Evolutionary conservation across 2,113 vertebrate species (phyloP).

Genomic region (Synchiropus splendidus): DNA sequence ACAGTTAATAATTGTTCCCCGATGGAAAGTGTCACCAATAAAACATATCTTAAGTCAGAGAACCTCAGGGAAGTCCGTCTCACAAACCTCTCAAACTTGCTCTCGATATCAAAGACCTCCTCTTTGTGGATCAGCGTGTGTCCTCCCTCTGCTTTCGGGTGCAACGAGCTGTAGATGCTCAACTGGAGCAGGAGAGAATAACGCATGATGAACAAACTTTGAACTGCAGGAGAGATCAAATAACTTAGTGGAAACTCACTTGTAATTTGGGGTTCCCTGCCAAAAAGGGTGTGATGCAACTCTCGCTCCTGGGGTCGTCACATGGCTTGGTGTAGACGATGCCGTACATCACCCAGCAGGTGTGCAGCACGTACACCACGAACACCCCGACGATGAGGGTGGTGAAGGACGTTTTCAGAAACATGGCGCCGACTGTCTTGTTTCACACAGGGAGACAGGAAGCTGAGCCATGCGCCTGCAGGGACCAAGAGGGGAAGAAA

Average conservation of each 20-base stretch:
- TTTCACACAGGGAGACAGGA: constrained; percentile 21
- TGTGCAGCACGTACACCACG: constrained; percentile 87
- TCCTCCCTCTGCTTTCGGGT: constrained; percentile 74
- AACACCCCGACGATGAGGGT: constrained; percentile 86
- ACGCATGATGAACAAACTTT: background rate
- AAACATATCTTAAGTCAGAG: no score
- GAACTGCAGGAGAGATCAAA: background rate
- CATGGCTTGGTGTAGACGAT: constrained; percentile 93
- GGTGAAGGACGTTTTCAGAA: constrained; percentile 81
- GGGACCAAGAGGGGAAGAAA: no score
- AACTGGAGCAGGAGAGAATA: constrained; percentile 58
- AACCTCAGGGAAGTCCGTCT: no score
- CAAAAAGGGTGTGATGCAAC: constrained; percentile 81
- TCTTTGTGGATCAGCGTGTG: constrained; percentile 84
- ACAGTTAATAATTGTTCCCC: no score
- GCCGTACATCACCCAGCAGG: constrained; percentile 97
- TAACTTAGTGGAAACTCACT: constrained; percentile 60
- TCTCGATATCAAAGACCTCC: constrained; percentile 83
- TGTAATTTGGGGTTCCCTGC: constrained; percentile 79
- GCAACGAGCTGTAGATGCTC: constrained; percentile 81
- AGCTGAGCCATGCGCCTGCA: constrained; percentile 41
- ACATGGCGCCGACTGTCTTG: constrained; percentile 42
- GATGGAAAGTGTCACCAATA: no score
- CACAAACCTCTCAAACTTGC: constrained; percentile 84
- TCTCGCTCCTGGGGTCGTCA: constrained; percentile 48